Conservation (phyloP, 1,140 invertebrate genomes). For the Globodera rostochiensis region DNA sequence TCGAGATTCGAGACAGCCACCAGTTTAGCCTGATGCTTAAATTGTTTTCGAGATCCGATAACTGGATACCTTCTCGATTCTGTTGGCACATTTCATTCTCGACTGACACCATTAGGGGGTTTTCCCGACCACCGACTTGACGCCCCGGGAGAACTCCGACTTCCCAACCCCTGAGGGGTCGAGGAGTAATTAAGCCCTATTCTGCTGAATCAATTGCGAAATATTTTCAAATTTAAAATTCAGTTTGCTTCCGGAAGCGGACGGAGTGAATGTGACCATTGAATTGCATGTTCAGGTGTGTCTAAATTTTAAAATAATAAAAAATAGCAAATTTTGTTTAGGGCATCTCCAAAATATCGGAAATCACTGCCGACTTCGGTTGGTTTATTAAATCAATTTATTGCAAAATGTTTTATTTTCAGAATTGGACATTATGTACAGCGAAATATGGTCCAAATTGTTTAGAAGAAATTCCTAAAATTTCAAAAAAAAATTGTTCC, state of each 20-base stretch:
- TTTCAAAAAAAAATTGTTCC: neutral
- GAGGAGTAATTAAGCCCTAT: no score
- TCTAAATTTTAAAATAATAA: neutral
- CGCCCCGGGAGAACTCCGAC: no score
- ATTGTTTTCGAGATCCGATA: no score
- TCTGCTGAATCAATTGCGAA: no score
- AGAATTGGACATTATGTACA: constrained; percentile 52
- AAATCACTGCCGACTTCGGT: constrained; percentile 65
- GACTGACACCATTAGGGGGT: no score
- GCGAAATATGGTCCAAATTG: constrained; percentile 56
- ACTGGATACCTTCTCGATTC: no score
- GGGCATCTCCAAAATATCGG: constrained; percentile 63
- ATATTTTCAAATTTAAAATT: neutral
- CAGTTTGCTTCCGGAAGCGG: constrained; percentile 59
- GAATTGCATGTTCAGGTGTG: constrained; percentile 63
- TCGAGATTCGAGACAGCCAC: no score
- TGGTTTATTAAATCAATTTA: neutral
- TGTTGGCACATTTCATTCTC: no score
- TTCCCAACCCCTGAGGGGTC: no score
- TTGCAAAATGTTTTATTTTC: constrained; percentile 1
- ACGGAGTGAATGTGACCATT: constrained; percentile 65
- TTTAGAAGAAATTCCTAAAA: neutral
- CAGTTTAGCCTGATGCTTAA: no score
- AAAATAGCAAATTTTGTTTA: constrained; percentile 29
- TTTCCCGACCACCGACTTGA: no score